Conservation (phyloP, 2,797 vertebrate species). For the Selene dorsalis region DNA sequence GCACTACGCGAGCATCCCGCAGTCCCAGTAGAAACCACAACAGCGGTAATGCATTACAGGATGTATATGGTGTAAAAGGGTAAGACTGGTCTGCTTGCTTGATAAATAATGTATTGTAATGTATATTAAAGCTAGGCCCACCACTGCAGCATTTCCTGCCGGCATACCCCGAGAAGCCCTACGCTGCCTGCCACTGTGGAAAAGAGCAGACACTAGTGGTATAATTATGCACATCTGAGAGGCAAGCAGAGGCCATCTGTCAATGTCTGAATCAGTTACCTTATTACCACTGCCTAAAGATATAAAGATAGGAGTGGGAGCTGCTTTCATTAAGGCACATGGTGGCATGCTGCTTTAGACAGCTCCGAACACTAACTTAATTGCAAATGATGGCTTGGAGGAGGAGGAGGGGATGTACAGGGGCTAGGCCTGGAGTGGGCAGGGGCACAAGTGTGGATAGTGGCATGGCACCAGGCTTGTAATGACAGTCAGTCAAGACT, state of each 20-base stretch:
- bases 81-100: constrained; percentile 74
- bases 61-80: constrained; percentile 81
- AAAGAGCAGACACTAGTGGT: constrained; percentile 79
- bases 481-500: constrained; percentile 67
- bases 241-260: constrained; percentile 85
- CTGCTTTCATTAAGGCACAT: constrained; percentile 82
- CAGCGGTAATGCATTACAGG: constrained; percentile 84
- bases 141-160: constrained; percentile 74
- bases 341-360: constrained; percentile 79
- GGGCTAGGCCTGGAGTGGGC: constrained; percentile 83
- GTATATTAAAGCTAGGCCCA: constrained; percentile 83
- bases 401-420: constrained; percentile 62
- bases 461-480: constrained; percentile 62
- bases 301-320: constrained; percentile 84
- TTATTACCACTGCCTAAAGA: constrained; percentile 85
- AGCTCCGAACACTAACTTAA: constrained; percentile 79
- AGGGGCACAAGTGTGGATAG: constrained; percentile 59
- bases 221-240: constrained; percentile 85
- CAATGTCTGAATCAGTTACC: constrained; percentile 86
- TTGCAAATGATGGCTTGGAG: constrained; percentile 80
- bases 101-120: constrained; percentile 88
- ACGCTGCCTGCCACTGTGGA: constrained; percentile 73
- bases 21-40: constrained; percentile 79
- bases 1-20: constrained; percentile 79
- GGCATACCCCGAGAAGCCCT: constrained; percentile 68